phyloP scores from a whole-genome alignment of 2,888 invertebrate genomes.

The Ormyrus labotus region DNA sequence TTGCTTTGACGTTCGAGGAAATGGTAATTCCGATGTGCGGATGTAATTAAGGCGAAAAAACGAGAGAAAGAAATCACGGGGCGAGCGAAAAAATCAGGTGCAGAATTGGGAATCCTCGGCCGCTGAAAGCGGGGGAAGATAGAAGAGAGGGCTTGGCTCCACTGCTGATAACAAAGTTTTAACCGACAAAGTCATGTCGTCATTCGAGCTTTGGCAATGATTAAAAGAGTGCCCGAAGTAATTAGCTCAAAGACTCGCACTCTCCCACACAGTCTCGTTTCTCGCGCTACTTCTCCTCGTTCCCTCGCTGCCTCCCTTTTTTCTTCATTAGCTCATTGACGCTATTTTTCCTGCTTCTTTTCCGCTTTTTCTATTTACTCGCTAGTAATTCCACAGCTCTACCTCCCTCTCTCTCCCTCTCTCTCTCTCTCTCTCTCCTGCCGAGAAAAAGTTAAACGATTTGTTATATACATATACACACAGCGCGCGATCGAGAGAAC shows the following conservation, averaged over 20 bases:
- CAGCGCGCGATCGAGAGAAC: neutral
- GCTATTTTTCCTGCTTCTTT: constrained; percentile 6
- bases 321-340: constrained; percentile 43
- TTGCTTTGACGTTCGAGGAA: constrained; percentile 29
- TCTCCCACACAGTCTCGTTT: neutral
- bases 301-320: constrained; percentile 5
- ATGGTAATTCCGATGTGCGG: constrained; percentile 10
- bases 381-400: no score
- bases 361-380: no score
- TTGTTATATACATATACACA: constrained; percentile 26
- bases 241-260: constrained; percentile 42
- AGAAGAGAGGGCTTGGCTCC: neutral
- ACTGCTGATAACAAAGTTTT: constrained; percentile 48
- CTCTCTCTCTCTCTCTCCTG: neutral
- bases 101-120: neutral
- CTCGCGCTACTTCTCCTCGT: neutral
- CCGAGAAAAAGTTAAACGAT: constrained; percentile 47
- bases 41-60: constrained; percentile 36
- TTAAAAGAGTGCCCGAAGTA: constrained; percentile 50
- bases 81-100: neutral
- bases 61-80: neutral
- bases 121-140: neutral
- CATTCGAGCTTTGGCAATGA: constrained; percentile 38
- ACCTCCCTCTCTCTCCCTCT: no score
- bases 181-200: constrained; percentile 50